A percentile compares a stretch with the other conserved stretches of the same genome.
Conservation (phyloP, 2,888 invertebrate species). For the Cephus nigrinus region DNA sequence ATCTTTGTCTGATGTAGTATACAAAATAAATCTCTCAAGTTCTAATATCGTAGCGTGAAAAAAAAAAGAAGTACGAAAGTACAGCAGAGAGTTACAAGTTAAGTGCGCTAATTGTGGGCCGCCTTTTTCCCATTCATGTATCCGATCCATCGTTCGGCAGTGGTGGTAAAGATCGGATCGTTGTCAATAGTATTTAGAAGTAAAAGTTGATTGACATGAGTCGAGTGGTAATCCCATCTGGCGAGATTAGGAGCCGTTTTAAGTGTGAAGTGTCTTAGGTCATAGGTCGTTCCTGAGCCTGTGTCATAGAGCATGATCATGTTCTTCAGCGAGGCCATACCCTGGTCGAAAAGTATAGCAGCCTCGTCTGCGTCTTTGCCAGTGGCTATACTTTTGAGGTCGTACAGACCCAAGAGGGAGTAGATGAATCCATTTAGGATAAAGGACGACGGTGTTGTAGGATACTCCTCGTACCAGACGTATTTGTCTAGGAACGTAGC, state of each 20-base stretch:
- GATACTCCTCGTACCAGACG: conserved; percentile 99
- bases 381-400: conserved; percentile 86
- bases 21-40: neutral
- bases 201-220: conserved; percentile 95
- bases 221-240: conserved; percentile 98
- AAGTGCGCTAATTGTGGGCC: conserved; percentile 82
- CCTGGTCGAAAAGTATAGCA: conserved; percentile 82
- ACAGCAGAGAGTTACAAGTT: neutral
- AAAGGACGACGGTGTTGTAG: conserved; percentile 93
- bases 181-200: conserved; percentile 87
- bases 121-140: conserved; percentile 96
- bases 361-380: conserved; percentile 78
- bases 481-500: conserved; percentile 87
- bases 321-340: conserved; percentile 86
- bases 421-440: conserved; percentile 99
- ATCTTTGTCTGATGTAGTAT: neutral
- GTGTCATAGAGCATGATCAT: conserved; percentile 94
- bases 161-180: conserved; percentile 83
- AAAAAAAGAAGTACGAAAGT: conserved; percentile 5
- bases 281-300: conserved; percentile 95
- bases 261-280: conserved; percentile 91
- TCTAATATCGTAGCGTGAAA: conserved; percentile 3
- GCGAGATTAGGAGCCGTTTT: conserved; percentile 94
- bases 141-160: conserved; percentile 92
- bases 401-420: conserved; percentile 94